Percentiles rank a stretch among this genome's conserved stretches.
Conservation (phyloP, 1,140 invertebrate genomes). For the Tenebrio molitor region DNA sequence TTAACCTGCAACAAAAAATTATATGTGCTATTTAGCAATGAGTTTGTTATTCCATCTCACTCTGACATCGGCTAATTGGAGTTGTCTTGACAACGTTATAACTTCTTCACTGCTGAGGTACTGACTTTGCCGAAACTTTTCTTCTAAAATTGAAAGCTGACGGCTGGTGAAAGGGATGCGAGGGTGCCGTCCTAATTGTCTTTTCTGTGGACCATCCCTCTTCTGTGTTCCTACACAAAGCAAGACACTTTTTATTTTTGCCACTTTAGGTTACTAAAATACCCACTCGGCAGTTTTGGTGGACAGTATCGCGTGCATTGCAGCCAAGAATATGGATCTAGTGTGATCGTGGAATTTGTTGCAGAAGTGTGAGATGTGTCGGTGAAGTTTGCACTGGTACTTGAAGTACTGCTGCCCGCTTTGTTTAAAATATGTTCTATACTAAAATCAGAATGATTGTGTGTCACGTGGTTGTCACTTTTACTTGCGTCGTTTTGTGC, state of each 20-base stretch:
- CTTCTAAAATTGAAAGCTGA: conserved; percentile 69
- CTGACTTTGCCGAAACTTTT: conserved; percentile 69
- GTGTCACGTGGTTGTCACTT: background rate
- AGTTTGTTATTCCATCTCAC: conserved; percentile 53
- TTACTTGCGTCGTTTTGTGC: conserved; percentile 12
- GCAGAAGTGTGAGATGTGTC: background rate
- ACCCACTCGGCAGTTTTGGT: conserved; percentile 79
- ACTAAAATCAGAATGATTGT: conserved; percentile 66
- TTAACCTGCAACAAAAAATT: conserved; percentile 73
- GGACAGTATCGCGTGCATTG: conserved; percentile 83
- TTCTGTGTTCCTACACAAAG: conserved; percentile 57
- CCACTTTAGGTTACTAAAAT: background rate
- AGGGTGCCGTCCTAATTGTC: conserved; percentile 70
- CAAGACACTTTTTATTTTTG: background rate
- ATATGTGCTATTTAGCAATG: background rate
- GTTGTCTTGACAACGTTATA: conserved; percentile 65
- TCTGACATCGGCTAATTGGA: conserved; percentile 69
- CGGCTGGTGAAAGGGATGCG: conserved; percentile 70
- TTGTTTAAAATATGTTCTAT: conserved; percentile 70
- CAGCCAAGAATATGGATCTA: conserved; percentile 72
- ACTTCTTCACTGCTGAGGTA: conserved; percentile 71
- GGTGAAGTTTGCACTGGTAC: conserved; percentile 40
- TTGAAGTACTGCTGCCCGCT: conserved; percentile 58
- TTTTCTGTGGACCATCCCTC: conserved; percentile 66
- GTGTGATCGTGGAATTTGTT: conserved; percentile 13